Evolutionary conservation across 2,888 invertebrate genomes (phyloP), one percentile per base, ranked within the genome.

Genomic region (Ophonus ardosiacus): DNA sequence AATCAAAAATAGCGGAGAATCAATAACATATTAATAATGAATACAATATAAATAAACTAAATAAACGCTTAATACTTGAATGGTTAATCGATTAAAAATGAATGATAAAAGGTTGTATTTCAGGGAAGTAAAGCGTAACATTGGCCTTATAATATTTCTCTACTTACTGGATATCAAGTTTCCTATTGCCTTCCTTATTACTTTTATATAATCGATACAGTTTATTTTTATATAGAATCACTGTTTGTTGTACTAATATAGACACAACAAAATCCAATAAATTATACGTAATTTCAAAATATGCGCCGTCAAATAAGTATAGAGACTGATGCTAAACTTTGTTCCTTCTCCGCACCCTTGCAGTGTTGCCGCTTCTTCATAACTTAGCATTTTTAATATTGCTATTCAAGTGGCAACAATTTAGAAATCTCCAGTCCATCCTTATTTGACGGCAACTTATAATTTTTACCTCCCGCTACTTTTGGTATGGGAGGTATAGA

Each of bases 21-120:
- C 68, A 40, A 68, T 68, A 38, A 1, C 31, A 38, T n/a, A 68
- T 38, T 38, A 40, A 68, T 40, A 31, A 68, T 21, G 13, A 38
- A 68, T 68, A 61, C 61, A 21, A 18, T 59, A 59, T 43, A 61
- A 21, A 21, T 1, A 8, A 61, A n/a, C 8, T 68, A 68, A 68
- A 15, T 38, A 38, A 1, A 7, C 15, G 31, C n/a, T 31, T 68
- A 68, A 31, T 17, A 24, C 31, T 38, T 24, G 13, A 68, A 68
- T 68, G 38, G 17, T 6, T 21, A 63, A 38, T 38, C 68, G 38
- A 68, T 68, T 17, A 38, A 38, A 24, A 63, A 68, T 68, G 6
- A 68, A 68, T 40, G 38, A 68, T 68, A 15, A 68, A 31, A 68
- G 68, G 68, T 38, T 68, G 15, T 38, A 68, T 68, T 68, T 40